Evolutionary conservation across 2,797 vertebrate species (phyloP).

Genomic region (Eospalax fontanierii): DNA sequence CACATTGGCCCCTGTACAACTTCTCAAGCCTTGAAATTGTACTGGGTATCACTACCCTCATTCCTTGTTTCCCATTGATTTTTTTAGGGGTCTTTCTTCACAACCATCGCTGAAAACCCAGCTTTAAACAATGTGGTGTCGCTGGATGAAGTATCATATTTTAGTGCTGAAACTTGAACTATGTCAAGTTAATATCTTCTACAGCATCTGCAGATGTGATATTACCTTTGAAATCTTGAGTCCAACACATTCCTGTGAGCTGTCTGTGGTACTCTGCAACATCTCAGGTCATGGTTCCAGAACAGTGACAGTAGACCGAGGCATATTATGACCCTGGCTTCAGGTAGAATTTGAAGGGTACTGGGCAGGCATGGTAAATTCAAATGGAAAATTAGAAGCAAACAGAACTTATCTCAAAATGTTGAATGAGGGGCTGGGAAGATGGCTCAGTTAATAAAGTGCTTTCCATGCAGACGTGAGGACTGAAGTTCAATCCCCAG

Average conservation of each 20-base stretch:
- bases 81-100: slow-evolving; percentile 43
- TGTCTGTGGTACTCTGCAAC: not conserved
- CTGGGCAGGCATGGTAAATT: not conserved
- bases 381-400: not conserved
- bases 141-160: not conserved
- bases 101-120: not conserved
- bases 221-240: not conserved
- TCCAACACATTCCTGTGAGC: not conserved
- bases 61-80: slow-evolving; percentile 33
- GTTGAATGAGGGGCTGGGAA: not conserved
- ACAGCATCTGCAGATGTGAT: not conserved
- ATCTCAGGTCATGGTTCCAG: not conserved
- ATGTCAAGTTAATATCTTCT: not conserved
- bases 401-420: not conserved
- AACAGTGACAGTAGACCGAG: not conserved
- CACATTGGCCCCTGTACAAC: not conserved
- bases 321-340: not conserved
- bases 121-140: not conserved
- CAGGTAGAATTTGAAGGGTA: not conserved
- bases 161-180: slow-evolving; percentile 20
- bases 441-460: not conserved
- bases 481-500: not conserved
- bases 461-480: not conserved
- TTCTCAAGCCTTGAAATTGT: slow-evolving; percentile 24
- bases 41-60: not conserved